These are phyloP conservation scores for Harpagifer antarcticus DNA, from an alignment of 2,797 vertebrate genomes.

Conservation along the genomic window DNA sequence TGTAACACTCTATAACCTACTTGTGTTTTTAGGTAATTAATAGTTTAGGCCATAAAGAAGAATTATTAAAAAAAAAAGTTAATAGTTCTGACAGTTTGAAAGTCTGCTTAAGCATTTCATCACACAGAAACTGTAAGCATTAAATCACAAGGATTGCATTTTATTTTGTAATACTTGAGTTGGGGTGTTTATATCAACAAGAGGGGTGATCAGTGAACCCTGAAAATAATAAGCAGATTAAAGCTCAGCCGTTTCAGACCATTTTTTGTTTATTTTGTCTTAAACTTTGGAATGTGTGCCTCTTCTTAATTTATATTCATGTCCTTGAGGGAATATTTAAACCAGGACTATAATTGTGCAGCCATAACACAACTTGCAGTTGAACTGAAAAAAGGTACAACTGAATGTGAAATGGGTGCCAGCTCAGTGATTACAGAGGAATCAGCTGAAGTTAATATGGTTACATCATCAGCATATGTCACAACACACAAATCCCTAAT, in stretches of 20 bases:
- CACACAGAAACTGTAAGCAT: no score
- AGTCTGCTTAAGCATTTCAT: no score
- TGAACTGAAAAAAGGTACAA: constrained; percentile 19
- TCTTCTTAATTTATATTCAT: constrained; percentile 43
- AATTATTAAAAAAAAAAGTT: no score
- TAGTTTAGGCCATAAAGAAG: no score
- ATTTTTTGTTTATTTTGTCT: constrained; percentile 30
- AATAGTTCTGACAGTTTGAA: no score
- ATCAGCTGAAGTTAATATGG: constrained; percentile 7
- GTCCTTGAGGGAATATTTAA: constrained; percentile 26
- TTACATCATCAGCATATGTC: constrained; percentile 22
- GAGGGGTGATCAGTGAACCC: constrained; percentile 29
- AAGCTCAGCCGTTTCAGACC: constrained; percentile 29
- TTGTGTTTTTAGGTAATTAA: no score
- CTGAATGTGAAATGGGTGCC: constrained; percentile 7
- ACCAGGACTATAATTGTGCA: constrained; percentile 29
- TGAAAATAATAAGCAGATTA: constrained; percentile 58
- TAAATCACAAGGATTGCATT: no score
- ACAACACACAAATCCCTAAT: constrained; percentile 43
- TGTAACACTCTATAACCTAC: background rate
- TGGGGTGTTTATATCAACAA: constrained; percentile 6
- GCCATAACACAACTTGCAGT: background rate
- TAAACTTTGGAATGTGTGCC: constrained; percentile 36
- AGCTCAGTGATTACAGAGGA: background rate
- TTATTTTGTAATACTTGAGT: constrained; percentile 22